Evolutionary conservation across 2,113 vertebrate species (phyloP).

Genomic region (Apodemus speciosus): DNA sequence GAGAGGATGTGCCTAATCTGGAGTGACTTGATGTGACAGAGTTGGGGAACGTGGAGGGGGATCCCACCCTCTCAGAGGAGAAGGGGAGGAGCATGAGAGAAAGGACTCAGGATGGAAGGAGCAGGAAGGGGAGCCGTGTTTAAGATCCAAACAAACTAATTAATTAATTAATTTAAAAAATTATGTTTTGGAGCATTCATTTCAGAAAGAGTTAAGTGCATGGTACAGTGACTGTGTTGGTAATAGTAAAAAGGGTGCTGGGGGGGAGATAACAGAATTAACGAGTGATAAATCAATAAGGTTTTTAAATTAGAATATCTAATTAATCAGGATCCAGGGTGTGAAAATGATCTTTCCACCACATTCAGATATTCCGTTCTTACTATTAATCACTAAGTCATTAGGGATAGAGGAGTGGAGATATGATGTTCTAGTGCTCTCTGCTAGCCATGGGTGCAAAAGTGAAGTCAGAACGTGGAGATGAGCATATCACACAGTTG

Average conservation of each 20-base stretch:
- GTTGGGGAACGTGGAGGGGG: too few relatives aligned
- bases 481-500: neutral
- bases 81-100: too few relatives aligned
- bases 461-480: neutral
- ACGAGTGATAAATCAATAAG: neutral
- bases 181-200: constrained; percentile 25
- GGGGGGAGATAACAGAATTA: neutral
- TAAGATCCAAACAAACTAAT: too few relatives aligned
- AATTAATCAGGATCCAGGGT: neutral
- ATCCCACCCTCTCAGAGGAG: too few relatives aligned
- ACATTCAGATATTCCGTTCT: neutral
- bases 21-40: too few relatives aligned
- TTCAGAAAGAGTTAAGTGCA: neutral
- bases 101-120: too few relatives aligned
- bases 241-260: neutral
- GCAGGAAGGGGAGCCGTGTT: too few relatives aligned
- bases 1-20: too few relatives aligned
- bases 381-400: neutral
- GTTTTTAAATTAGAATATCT: neutral
- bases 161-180: neutral
- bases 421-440: neutral
- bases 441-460: neutral
- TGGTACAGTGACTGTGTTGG: neutral
- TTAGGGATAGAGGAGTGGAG: neutral
- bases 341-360: neutral